A percentile compares a stretch with the other conserved stretches of the same genome.
Evolutionary conservation across 2,888 invertebrate genomes (phyloP).

Genomic region (Nesidiocoris tenuis): DNA sequence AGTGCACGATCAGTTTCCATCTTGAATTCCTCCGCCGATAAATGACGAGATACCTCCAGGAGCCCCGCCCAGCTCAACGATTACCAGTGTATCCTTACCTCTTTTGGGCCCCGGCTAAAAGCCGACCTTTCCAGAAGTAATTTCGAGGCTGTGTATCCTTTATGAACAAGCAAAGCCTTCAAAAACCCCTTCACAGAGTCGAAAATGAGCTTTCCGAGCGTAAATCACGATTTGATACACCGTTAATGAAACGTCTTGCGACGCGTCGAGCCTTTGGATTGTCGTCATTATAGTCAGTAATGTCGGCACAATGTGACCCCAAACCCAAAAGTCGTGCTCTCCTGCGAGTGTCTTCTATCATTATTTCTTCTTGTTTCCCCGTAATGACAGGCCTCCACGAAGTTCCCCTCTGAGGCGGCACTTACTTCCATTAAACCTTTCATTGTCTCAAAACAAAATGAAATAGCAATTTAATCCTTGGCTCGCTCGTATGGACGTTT

Average conservation of each 20-base stretch:
- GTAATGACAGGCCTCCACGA: slow-evolving; percentile 28
- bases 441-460: slow-evolving; percentile 44
- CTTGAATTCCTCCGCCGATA: background rate
- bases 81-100: background rate
- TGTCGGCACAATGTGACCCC: slow-evolving; percentile 15
- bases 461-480: slow-evolving; percentile 43
- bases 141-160: background rate
- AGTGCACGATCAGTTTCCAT: background rate
- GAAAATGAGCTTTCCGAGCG: slow-evolving; percentile 41
- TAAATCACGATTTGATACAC: slow-evolving; percentile 43
- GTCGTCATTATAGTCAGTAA: slow-evolving; percentile 33
- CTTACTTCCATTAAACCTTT: slow-evolving; percentile 43
- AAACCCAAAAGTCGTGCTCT: slow-evolving; percentile 10
- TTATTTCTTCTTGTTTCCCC: slow-evolving; percentile 9
- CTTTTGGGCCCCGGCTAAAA: background rate
- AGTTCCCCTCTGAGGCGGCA: slow-evolving; percentile 17
- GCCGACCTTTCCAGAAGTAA: slow-evolving; percentile 1
- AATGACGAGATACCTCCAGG: background rate
- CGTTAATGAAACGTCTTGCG: slow-evolving; percentile 42
- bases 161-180: slow-evolving; percentile 1
- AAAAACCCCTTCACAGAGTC: slow-evolving; percentile 10
- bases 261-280: slow-evolving; percentile 22
- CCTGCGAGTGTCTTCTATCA: slow-evolving; percentile 27
- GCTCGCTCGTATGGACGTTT: slow-evolving; percentile 21
- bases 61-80: background rate